Percentiles rank a stretch among this genome's conserved stretches.
Evolutionary conservation across 2,797 vertebrate species (phyloP).

Genomic region (Premnoplex brunnescens): DNA sequence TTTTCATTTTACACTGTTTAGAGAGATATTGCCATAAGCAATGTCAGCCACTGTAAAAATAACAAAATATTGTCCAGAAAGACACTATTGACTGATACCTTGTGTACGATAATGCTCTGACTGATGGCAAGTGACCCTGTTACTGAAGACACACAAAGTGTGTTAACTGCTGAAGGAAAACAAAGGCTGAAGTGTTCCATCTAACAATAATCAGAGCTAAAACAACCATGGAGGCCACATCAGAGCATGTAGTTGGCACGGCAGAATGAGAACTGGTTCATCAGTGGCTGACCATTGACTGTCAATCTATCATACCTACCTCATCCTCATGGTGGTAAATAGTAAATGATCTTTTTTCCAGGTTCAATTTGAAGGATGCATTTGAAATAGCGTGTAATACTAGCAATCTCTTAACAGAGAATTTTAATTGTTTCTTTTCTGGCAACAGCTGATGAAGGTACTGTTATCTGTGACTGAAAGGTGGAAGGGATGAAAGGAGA

Average conservation of each 20-base stretch:
- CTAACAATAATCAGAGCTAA: too few relatives aligned
- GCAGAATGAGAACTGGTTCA: too few relatives aligned
- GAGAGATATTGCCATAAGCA: neutral
- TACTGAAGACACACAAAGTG: neutral
- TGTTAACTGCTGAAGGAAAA: neutral
- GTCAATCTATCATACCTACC: too few relatives aligned
- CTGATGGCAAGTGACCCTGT: neutral
- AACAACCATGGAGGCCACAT: too few relatives aligned
- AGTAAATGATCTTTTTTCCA: neutral
- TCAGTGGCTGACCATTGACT: too few relatives aligned
- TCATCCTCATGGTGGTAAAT: rapidly evolving
- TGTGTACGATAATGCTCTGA: neutral
- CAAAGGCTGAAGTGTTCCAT: too few relatives aligned
- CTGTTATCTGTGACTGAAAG: neutral
- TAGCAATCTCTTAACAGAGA: neutral
- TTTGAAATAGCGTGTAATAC: neutral
- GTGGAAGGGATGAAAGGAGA: neutral
- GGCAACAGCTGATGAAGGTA: neutral
- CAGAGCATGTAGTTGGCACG: too few relatives aligned
- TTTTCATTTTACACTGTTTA: neutral
- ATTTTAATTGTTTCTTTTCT: neutral
- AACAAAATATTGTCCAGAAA: neutral
- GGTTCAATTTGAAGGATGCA: neutral
- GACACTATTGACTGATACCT: neutral
- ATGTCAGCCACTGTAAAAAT: neutral